Evolutionary conservation across 1,140 invertebrate genomes (phyloP).

Genomic region (Drosophila nigromelanica): DNA sequence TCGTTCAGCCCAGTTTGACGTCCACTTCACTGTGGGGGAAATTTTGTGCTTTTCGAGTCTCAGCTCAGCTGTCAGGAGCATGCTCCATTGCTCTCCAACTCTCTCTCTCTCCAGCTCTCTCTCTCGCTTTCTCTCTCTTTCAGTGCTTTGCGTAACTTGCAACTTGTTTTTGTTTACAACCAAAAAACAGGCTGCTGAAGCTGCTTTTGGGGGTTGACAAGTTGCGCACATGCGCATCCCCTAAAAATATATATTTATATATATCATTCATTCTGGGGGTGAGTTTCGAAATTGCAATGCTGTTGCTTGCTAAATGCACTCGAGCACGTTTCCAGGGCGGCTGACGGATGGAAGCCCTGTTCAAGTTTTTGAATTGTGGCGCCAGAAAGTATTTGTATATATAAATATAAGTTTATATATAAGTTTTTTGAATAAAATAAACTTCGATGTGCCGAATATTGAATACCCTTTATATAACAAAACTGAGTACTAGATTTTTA

Average conservation of each 20-base stretch:
- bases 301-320: slow-evolving; percentile 40
- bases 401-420: no score
- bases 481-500: no score
- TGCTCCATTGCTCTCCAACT: slow-evolving; percentile 25
- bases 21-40: slow-evolving; percentile 65
- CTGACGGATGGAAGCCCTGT: slow-evolving; percentile 9
- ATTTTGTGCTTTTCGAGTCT: slow-evolving; percentile 36
- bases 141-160: not conserved
- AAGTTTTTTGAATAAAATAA: no score
- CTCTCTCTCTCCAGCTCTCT: slow-evolving; percentile 29
- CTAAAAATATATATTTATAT: slow-evolving; percentile 16
- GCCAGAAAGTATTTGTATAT: not conserved
- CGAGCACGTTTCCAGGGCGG: not conserved
- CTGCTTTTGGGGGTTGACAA: slow-evolving; percentile 55
- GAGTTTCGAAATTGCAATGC: slow-evolving; percentile 53
- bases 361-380: slow-evolving; percentile 2
- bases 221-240: slow-evolving; percentile 54
- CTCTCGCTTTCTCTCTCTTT: slow-evolving; percentile 29
- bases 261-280: slow-evolving; percentile 31
- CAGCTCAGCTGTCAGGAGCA: slow-evolving; percentile 55
- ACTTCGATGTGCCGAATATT: no score
- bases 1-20: slow-evolving; percentile 56
- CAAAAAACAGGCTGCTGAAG: not conserved
- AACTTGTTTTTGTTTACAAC: slow-evolving; percentile 81
- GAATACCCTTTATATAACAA: no score